Conservation (phyloP, 1,140 invertebrate genomes). For the Halictus rubicundus region DNA sequence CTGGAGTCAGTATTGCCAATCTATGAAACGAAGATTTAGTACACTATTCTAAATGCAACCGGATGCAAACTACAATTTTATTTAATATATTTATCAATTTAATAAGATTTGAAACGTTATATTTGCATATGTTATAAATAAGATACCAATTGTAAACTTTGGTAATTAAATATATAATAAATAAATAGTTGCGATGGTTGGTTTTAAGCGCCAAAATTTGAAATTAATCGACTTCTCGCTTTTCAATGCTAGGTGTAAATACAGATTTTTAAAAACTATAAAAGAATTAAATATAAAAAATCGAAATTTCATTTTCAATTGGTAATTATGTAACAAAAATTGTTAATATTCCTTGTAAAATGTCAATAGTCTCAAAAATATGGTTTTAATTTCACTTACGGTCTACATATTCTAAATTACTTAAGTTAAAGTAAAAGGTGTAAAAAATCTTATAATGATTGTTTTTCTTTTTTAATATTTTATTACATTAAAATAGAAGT, state of each 20-base stretch:
- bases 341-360: too few species aligned
- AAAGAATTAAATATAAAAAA: too few species aligned
- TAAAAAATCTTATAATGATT: not conserved
- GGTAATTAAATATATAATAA: not conserved
- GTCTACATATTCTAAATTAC: not conserved
- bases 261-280: too few species aligned
- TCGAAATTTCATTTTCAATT: too few species aligned
- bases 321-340: too few species aligned
- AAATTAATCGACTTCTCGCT: not conserved
- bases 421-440: not conserved
- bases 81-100: not conserved
- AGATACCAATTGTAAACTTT: not conserved
- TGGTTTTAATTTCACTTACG: not conserved
- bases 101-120: not conserved
- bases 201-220: not conserved
- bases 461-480: slow-evolving; percentile 38
- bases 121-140: not conserved
- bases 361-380: not conserved
- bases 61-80: not conserved
- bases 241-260: not conserved
- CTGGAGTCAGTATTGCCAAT: slow-evolving; percentile 50
- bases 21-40: slow-evolving; percentile 10
- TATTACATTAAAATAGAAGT: slow-evolving; percentile 28
- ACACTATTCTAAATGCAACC: not conserved
- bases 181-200: not conserved